Conservation (phyloP, 2,888 invertebrate species). For the Agrotis segetum region DNA sequence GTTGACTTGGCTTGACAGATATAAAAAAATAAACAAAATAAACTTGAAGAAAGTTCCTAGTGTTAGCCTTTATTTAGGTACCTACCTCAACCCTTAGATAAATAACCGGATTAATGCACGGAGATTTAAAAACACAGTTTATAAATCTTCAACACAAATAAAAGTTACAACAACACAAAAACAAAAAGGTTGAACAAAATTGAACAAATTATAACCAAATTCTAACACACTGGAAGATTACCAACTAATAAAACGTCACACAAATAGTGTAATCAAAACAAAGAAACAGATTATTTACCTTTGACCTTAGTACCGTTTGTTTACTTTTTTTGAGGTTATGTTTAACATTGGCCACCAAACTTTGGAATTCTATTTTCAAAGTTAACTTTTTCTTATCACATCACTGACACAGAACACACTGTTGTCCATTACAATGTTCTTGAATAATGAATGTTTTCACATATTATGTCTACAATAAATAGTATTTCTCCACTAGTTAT, state of each 20-base stretch:
- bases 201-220: constrained; percentile 7
- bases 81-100: too few relatives aligned
- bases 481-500: constrained; percentile 58
- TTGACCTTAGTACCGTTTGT: constrained; percentile 61
- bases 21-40: neutral
- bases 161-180: constrained; percentile 1
- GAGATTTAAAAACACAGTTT: neutral
- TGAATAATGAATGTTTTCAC: constrained; percentile 45
- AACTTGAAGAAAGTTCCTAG: neutral
- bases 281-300: constrained; percentile 59
- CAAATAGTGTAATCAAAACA: constrained; percentile 38
- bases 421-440: constrained; percentile 26
- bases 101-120: neutral
- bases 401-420: constrained; percentile 36
- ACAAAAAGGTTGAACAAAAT: neutral
- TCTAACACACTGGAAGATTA: constrained; percentile 32
- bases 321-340: constrained; percentile 72
- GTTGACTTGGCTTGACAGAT: too few relatives aligned
- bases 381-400: constrained; percentile 38
- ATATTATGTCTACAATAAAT: constrained; percentile 42
- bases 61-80: too few relatives aligned
- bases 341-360: constrained; percentile 43
- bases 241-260: constrained; percentile 21
- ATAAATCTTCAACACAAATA: constrained; percentile 8
- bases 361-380: constrained; percentile 28